These are phyloP conservation scores for Parauchenoglanis punctatus DNA, from an alignment of 2,797 vertebrate genomes.

Conservation along the genomic window DNA sequence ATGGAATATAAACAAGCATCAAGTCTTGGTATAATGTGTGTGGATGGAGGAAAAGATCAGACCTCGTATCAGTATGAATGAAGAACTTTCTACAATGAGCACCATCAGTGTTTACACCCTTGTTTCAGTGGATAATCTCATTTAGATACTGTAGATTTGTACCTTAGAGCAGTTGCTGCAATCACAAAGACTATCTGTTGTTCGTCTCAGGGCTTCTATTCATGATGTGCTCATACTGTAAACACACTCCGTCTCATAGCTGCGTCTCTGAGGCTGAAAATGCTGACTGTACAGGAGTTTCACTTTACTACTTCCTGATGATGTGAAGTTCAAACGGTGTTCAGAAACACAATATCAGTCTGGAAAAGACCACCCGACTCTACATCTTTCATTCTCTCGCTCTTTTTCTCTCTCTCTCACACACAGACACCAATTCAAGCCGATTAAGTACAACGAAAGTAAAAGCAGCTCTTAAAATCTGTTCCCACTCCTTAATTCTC, in stretches of 20 bases:
- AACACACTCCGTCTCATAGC: too few relatives aligned
- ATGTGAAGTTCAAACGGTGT: background rate
- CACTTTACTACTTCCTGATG: background rate
- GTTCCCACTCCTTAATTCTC: background rate
- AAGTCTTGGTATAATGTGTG: background rate
- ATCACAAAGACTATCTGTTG: background rate
- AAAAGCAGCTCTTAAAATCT: background rate
- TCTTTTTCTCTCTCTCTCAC: background rate
- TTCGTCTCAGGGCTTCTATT: background rate
- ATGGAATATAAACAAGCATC: too few relatives aligned
- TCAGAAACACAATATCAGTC: background rate
- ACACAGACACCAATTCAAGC: background rate
- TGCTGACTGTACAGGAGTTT: conserved; percentile 7
- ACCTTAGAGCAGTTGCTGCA: background rate
- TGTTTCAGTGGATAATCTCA: background rate
- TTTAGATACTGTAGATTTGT: background rate
- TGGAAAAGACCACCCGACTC: background rate
- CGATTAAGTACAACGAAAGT: background rate
- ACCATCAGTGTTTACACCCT: background rate
- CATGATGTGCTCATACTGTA: background rate
- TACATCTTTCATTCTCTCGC: background rate
- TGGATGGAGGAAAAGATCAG: background rate
- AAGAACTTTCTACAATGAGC: background rate
- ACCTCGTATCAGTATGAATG: background rate
- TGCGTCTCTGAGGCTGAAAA: conserved; percentile 5